Conservation (phyloP, 2,888 invertebrate genomes). For the Stenchaetothrips biformis region DNA sequence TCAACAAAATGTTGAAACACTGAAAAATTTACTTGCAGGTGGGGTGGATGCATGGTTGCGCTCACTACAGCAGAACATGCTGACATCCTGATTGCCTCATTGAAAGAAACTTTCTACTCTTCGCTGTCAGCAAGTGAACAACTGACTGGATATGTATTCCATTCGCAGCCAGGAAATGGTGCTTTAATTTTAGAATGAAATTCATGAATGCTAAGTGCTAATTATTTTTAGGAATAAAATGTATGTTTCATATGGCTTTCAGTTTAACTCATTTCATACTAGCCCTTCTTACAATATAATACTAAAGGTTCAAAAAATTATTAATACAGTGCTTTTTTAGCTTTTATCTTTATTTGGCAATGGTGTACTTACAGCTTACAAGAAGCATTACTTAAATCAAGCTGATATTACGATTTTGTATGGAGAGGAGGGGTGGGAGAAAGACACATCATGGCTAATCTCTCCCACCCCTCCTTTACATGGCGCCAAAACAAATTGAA, state of each 20-base stretch:
- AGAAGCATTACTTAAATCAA: slow-evolving; percentile 34
- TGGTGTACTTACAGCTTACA: slow-evolving; percentile 37
- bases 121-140: background rate
- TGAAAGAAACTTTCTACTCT: slow-evolving; percentile 67
- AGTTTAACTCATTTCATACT: no score
- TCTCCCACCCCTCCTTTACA: slow-evolving; percentile 24
- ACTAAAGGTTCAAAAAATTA: background rate
- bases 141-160: background rate
- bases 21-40: slow-evolving; percentile 51
- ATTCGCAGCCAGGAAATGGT: background rate
- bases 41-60: slow-evolving; percentile 96
- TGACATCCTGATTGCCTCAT: slow-evolving; percentile 59
- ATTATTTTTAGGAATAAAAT: background rate
- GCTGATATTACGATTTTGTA: slow-evolving; percentile 31
- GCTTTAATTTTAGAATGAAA: background rate
- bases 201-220: background rate
- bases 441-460: background rate
- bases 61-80: slow-evolving; percentile 64
- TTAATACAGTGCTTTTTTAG: background rate
- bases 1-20: background rate
- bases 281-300: background rate
- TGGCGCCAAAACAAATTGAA: slow-evolving; percentile 20
- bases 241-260: background rate
- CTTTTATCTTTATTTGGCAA: slow-evolving; percentile 37
- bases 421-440: slow-evolving; percentile 20